Conservation (phyloP, 2,888 invertebrate species). For the Philaethria dido region DNA sequence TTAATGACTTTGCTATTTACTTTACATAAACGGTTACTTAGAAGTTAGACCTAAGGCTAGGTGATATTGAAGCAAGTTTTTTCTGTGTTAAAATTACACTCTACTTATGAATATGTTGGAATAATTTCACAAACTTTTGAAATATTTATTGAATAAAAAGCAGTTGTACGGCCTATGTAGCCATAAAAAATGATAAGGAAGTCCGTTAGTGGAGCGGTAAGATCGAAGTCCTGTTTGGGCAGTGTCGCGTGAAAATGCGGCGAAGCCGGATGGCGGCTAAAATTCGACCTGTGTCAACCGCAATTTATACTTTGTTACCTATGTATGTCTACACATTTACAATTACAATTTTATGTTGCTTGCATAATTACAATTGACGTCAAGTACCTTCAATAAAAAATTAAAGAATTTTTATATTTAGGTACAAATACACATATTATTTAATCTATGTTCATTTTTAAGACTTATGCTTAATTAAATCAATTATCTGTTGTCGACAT, state of each 20-base stretch:
- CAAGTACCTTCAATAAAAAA: not conserved
- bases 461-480: too few species aligned
- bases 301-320: constrained; percentile 27
- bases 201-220: constrained; percentile 59
- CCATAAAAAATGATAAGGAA: constrained; percentile 51
- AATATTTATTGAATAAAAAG: constrained; percentile 15
- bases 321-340: not conserved
- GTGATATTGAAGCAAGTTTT: too few species aligned
- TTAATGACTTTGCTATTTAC: too few species aligned
- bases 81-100: too few species aligned
- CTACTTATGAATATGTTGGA: too few species aligned
- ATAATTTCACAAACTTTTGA: not conserved
- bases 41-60: too few species aligned
- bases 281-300: constrained; percentile 57
- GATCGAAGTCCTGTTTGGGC: constrained; percentile 71
- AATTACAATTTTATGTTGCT: not conserved
- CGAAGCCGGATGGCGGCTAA: constrained; percentile 62
- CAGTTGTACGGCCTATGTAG: constrained; percentile 31
- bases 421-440: too few species aligned
- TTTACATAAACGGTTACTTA: too few species aligned
- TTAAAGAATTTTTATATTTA: too few species aligned
- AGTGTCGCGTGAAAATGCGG: constrained; percentile 62
- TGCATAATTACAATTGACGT: not conserved
- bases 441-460: too few species aligned
- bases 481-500: too few species aligned